These are phyloP conservation scores for Drosophila jambulina DNA, from an alignment of 1,140 invertebrate genomes.

Conservation along the genomic window DNA sequence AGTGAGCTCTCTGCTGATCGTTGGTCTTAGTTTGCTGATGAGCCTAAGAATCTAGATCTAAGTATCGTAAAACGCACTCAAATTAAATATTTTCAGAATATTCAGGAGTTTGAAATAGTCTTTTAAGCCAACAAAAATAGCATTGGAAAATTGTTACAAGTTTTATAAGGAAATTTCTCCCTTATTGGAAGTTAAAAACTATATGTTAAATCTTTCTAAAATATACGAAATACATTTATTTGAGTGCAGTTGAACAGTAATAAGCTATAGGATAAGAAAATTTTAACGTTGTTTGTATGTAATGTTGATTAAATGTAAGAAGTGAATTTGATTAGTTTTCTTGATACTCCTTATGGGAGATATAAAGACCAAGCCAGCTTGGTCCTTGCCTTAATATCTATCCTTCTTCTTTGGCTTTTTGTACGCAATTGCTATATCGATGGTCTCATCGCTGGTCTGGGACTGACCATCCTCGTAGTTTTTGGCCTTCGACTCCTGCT, in stretches of 20 bases:
- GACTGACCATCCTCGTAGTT: slow-evolving; percentile 59
- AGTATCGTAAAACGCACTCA: slow-evolving; percentile 1
- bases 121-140: not conserved
- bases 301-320: slow-evolving; percentile 69
- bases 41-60: slow-evolving; percentile 24
- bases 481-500: slow-evolving; percentile 35
- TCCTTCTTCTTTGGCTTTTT: slow-evolving; percentile 41
- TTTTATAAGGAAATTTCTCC: not conserved
- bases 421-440: slow-evolving; percentile 65
- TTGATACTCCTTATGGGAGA: not conserved
- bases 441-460: slow-evolving; percentile 65
- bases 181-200: not conserved
- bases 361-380: slow-evolving; percentile 49
- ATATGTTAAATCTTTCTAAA: not conserved
- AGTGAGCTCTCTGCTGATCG: slow-evolving; percentile 21
- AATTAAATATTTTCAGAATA: not conserved
- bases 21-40: slow-evolving; percentile 23
- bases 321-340: slow-evolving; percentile 47
- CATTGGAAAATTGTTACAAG: not conserved
- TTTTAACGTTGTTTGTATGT: slow-evolving; percentile 33
- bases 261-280: slow-evolving; percentile 33
- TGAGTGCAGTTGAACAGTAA: slow-evolving; percentile 45
- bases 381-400: slow-evolving; percentile 49
- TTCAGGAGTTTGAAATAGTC: not conserved
- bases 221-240: slow-evolving; percentile 33